Base-by-base conservation (phyloP, 1,140 invertebrate genomes). In the Bicyclus anynana region DNA sequence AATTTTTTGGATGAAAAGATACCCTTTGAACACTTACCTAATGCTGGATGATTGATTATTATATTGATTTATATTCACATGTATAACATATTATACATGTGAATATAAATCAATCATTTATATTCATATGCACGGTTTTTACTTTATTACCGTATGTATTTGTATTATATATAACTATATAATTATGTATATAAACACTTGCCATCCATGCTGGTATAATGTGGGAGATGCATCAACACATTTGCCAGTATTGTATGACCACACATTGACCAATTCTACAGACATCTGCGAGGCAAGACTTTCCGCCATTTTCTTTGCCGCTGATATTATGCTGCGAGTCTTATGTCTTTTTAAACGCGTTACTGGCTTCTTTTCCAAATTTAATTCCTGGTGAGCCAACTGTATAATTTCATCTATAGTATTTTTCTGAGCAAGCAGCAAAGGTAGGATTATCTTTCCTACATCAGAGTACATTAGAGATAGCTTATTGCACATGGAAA, bases 181-280 rank as follows among this genome's bases (percentile, higher is more conserved):
- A 23, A 2, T 23, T 23, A 23, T 4, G 29, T 12, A 12, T 10
- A n/a, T 33, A 48, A 47, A 40, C 54, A 77, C 86, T 84, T 90
- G 92, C 92, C 75, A 80, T 37, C 74, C 71, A 67, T 77, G 81
- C 62, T 84, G 49, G 65, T 91, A 90, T 57, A 93, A 53, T 53
- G 91, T 85, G 13, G 93, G 92, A 17, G 92, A 92, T 42, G 92
- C 91, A 90, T 95, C 94, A 16, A 95, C 90, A 89, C 94, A 95
- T 76, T 94, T 94, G 48, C 90, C 84, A 46, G 94, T 90, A 78
- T 94, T 77, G 77, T 89, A 91, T 33, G 81, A 89, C 91, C 92
- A 93, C 3, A 78, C 53, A 35, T 73, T 55, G 40, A 71, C 55
- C 65, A 80, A 84, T 12, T 84, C 71, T 5, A 80, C n/a, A 59